These are phyloP conservation scores for Tachina lurida DNA, from an alignment of 2,888 invertebrate species.

Conservation along the genomic window DNA sequence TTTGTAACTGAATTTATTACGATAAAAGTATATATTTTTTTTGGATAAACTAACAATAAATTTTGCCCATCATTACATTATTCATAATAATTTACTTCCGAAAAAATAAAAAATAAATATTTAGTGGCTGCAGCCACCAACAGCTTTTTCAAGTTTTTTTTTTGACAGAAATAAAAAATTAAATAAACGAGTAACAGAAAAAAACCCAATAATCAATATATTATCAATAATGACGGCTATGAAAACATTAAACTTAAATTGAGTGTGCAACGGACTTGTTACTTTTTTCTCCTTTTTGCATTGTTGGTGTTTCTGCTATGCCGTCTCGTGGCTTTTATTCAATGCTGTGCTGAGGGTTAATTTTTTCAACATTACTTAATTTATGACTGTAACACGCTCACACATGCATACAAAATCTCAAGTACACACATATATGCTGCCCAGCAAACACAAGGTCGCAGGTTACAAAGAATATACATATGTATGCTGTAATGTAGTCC, in stretches of 20 bases:
- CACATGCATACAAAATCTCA: background rate
- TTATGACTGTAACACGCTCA: constrained; percentile 45
- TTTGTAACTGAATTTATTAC: too few relatives aligned
- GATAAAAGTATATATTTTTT: too few relatives aligned
- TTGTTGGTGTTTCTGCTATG: constrained; percentile 39
- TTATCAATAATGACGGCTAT: constrained; percentile 69
- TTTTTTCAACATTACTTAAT: constrained; percentile 65
- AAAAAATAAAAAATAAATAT: constrained; percentile 24
- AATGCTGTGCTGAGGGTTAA: constrained; percentile 53
- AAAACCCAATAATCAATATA: constrained; percentile 65
- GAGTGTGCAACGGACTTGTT: constrained; percentile 63
- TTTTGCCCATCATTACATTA: constrained; percentile 52
- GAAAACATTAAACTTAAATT: constrained; percentile 69
- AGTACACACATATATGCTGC: background rate
- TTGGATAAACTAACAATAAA: constrained; percentile 59
- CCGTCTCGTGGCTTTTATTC: constrained; percentile 27
- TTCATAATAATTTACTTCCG: constrained; percentile 66
- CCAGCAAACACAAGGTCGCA: background rate
- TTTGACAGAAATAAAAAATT: constrained; percentile 44
- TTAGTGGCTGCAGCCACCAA: constrained; percentile 35
- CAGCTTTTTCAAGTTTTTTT: constrained; percentile 8
- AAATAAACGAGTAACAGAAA: constrained; percentile 56
- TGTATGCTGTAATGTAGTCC: background rate
- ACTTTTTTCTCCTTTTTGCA: constrained; percentile 8
- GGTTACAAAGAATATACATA: background rate